Evolutionary conservation across 2,113 vertebrate species (phyloP).

Genomic region (Thunnus maccoyii): DNA sequence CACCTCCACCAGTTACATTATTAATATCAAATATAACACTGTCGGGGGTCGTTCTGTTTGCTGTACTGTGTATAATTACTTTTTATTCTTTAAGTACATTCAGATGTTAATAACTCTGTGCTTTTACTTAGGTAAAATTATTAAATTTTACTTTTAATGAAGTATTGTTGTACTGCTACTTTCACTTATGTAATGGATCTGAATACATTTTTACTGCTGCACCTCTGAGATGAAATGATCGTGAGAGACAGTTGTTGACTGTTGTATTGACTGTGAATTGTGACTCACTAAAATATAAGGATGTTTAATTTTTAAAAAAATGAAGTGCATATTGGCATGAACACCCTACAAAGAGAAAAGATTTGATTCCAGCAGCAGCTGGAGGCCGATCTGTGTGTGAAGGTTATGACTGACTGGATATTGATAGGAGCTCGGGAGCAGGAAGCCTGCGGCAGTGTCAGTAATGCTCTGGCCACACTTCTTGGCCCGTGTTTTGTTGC

Average conservation of each 20-base stretch:
- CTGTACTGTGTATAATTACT: too few species aligned
- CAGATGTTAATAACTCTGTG: too few species aligned
- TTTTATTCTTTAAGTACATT: not conserved
- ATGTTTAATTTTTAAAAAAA: not conserved
- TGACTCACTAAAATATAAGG: not conserved
- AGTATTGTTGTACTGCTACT: too few species aligned
- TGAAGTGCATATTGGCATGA: not conserved
- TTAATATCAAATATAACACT: not conserved
- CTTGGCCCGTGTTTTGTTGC: constrained; percentile 10
- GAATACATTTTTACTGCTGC: not conserved
- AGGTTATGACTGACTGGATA: constrained; percentile 13
- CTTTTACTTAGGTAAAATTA: too few species aligned
- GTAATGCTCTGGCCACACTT: constrained; percentile 29
- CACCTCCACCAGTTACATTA: not conserved
- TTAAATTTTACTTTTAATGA: too few species aligned
- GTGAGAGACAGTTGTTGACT: not conserved
- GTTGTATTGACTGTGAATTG: not conserved
- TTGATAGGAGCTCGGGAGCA: constrained; percentile 7
- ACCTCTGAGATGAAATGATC: not conserved
- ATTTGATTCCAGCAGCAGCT: not conserved
- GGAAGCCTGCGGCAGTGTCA: constrained; percentile 1
- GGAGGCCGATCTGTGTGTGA: not conserved
- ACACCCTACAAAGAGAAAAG: not conserved
- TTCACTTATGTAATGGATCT: not conserved
- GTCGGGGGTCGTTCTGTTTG: not conserved